A percentile compares a stretch with the other conserved stretches of the same genome.
phyloP scores from a whole-genome alignment of 2,888 invertebrate genomes.

The Drosophila antonietae region DNA sequence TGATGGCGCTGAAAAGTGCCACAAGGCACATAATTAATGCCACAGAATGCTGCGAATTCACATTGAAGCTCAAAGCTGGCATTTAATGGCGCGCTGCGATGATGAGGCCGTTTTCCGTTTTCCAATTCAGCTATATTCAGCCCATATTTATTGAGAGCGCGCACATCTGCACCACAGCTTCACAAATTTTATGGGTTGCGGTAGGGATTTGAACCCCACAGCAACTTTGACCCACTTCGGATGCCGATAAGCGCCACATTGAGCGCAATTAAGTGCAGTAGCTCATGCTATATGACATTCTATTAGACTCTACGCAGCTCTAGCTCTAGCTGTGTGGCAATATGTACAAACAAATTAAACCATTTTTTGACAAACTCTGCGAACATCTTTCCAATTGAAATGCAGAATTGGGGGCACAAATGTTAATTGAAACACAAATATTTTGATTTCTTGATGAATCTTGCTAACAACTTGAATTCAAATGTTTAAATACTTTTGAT shows the following conservation, averaged over 20 bases:
- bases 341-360: neutral
- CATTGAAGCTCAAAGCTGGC: constrained; percentile 30
- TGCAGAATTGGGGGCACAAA: constrained; percentile 28
- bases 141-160: constrained; percentile 18
- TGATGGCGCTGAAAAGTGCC: constrained; percentile 32
- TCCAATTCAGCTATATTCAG: constrained; percentile 20
- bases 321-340: neutral
- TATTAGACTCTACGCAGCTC: neutral
- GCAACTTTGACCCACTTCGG: constrained; percentile 63
- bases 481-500: neutral
- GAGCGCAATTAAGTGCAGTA: constrained; percentile 43
- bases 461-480: constrained; percentile 11
- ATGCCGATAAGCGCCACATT: constrained; percentile 49
- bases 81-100: constrained; percentile 5
- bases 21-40: constrained; percentile 55
- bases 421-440: constrained; percentile 39
- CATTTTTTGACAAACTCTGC: neutral
- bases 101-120: constrained; percentile 8
- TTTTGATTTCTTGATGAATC: constrained; percentile 41
- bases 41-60: constrained; percentile 43
- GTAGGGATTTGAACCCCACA: constrained; percentile 48
- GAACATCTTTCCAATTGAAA: constrained; percentile 1
- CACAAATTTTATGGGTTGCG: constrained; percentile 41
- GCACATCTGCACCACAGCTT: constrained; percentile 21
- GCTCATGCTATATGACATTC: constrained; percentile 7